Conservation (phyloP, 2,113 vertebrate species). For the Labrus mixtus region DNA sequence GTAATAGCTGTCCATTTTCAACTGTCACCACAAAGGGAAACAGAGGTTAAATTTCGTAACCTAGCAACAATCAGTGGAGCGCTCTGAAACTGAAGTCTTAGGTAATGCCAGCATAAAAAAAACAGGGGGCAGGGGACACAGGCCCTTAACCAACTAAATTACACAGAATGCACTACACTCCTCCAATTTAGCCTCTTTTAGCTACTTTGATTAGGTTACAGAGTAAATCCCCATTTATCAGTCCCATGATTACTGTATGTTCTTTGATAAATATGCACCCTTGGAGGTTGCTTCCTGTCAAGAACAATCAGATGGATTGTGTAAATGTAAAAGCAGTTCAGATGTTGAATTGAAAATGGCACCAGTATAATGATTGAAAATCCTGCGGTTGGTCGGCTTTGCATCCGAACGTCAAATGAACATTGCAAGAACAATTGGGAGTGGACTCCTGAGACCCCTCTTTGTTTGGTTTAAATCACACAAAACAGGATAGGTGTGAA, state of each 20-base stretch:
- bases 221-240: no score
- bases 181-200: background rate
- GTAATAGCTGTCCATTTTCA: no score
- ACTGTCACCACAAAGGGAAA: no score
- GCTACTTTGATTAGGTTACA: background rate
- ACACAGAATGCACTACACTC: background rate
- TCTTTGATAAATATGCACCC: background rate
- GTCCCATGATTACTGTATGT: slow-evolving; percentile 7
- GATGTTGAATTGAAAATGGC: slow-evolving; percentile 12
- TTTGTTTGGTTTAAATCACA: slow-evolving; percentile 17
- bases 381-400: background rate
- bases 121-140: no score
- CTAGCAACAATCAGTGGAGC: no score
- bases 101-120: no score
- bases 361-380: background rate
- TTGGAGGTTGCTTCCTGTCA: background rate
- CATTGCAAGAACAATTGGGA: slow-evolving; percentile 4
- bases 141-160: no score
- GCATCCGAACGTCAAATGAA: background rate
- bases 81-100: no score
- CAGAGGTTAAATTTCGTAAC: no score
- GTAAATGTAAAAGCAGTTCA: slow-evolving; percentile 10
- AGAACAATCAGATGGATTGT: background rate
- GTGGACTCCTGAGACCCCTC: background rate
- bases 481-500: slow-evolving; percentile 7